Evolutionary conservation across 2,888 invertebrate genomes (phyloP).

Genomic region (Stenchaetothrips biformis): DNA sequence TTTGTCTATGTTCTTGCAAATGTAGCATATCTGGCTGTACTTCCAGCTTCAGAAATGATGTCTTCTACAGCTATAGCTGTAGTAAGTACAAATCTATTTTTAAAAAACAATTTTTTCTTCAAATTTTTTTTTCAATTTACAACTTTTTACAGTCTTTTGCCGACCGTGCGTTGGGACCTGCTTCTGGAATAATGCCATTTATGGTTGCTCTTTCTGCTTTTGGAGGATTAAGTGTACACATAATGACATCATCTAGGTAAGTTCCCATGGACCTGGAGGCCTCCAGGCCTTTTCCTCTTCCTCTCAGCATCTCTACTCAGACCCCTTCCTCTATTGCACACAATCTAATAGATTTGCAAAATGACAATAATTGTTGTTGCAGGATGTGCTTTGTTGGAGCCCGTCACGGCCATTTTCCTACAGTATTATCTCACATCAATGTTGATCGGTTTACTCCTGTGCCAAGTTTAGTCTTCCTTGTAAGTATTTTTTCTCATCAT

Average conservation of each 20-base stretch:
- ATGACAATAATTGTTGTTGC: slow-evolving; percentile 33
- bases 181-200: slow-evolving; percentile 79
- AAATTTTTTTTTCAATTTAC: background rate
- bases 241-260: slow-evolving; percentile 85
- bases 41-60: slow-evolving; percentile 75
- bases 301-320: background rate
- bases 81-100: slow-evolving; percentile 52
- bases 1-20: slow-evolving; percentile 83
- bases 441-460: slow-evolving; percentile 69
- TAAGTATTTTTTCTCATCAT: slow-evolving; percentile 46
- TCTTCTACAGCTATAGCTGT: slow-evolving; percentile 94
- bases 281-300: background rate
- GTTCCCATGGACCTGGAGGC: slow-evolving; percentile 12
- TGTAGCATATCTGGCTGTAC: slow-evolving; percentile 80
- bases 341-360: background rate
- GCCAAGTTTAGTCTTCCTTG: slow-evolving; percentile 77
- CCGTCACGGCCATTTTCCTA: slow-evolving; percentile 81
- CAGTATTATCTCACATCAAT: slow-evolving; percentile 72
- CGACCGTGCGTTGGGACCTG: slow-evolving; percentile 64
- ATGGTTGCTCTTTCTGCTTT: slow-evolving; percentile 90
- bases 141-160: slow-evolving; percentile 69
- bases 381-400: slow-evolving; percentile 89
- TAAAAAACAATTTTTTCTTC: background rate
- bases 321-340: too few species aligned
- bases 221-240: slow-evolving; percentile 89